These are phyloP conservation scores for Gymnogyps californianus DNA, from an alignment of 2,113 vertebrate genomes.

Conservation along the genomic window DNA sequence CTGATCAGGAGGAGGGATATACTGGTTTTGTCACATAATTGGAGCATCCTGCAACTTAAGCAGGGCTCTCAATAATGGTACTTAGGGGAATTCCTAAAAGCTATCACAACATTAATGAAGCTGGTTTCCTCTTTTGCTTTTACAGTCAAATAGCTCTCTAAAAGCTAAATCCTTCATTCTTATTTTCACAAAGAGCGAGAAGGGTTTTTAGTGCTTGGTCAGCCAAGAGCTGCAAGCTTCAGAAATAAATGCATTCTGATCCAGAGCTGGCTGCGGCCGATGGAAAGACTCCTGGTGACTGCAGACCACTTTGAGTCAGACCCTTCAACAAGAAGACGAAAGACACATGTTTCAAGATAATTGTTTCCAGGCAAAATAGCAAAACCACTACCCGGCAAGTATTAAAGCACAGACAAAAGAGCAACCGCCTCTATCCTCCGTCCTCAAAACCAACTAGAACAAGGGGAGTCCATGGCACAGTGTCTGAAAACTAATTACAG, in stretches of 20 bases:
- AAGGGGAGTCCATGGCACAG: neutral
- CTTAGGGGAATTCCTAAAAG: constrained; percentile 43
- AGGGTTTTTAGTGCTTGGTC: neutral
- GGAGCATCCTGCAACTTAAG: constrained; percentile 31
- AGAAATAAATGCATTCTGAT: neutral
- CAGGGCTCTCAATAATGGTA: constrained; percentile 1
- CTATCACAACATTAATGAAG: constrained; percentile 42
- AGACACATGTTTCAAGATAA: neutral
- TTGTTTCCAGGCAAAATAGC: constrained; percentile 34
- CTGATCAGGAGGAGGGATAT: neutral
- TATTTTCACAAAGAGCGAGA: constrained; percentile 9
- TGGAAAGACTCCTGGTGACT: constrained; percentile 16
- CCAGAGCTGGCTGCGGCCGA: neutral
- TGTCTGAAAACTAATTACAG: neutral
- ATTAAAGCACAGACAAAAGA: constrained; percentile 10
- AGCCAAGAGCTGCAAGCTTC: constrained; percentile 15
- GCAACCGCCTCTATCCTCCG: neutral
- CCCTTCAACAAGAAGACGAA: neutral
- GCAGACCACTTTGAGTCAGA: constrained; percentile 24
- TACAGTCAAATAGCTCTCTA: constrained; percentile 33
- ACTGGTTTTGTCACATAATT: neutral
- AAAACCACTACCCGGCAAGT: neutral
- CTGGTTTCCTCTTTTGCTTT: constrained; percentile 37
- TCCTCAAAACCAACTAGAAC: neutral
- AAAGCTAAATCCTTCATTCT: constrained; percentile 45